Evolutionary conservation across 1,140 invertebrate species (phyloP).

Genomic region (Philopotamus ludificatus): DNA sequence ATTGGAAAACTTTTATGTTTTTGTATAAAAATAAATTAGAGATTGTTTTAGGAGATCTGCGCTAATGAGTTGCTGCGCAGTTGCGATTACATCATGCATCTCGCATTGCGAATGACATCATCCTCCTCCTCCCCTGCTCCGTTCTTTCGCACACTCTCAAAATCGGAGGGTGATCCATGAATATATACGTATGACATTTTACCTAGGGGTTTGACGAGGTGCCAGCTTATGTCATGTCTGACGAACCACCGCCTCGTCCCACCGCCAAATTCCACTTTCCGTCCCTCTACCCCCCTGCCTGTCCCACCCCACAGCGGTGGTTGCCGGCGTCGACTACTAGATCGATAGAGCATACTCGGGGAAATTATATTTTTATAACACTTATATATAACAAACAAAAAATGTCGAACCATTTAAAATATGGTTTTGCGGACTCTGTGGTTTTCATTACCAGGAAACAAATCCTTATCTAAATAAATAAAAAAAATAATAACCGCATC

Average conservation of each 20-base stretch:
- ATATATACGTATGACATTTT: constrained; percentile 32
- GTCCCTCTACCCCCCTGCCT: neutral
- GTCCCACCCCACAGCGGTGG: neutral
- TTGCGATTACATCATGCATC: constrained; percentile 26
- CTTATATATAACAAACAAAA: too few relatives aligned
- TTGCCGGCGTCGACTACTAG: too few relatives aligned
- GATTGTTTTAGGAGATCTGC: neutral
- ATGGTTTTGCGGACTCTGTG: too few relatives aligned
- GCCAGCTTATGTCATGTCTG: constrained; percentile 31
- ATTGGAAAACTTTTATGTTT: too few relatives aligned
- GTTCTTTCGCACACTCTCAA: too few relatives aligned
- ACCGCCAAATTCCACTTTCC: neutral
- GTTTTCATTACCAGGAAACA: too few relatives aligned
- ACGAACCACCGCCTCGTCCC: neutral
- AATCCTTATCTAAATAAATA: too few relatives aligned
- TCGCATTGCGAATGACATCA: constrained; percentile 22
- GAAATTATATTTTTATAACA: neutral
- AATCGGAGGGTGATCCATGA: constrained; percentile 19
- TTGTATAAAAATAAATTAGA: too few relatives aligned
- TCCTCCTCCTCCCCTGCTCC: neutral
- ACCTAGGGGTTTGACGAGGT: constrained; percentile 29
- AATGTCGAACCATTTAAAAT: too few relatives aligned
- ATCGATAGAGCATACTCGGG: constrained; percentile 1
- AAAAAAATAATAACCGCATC: too few relatives aligned
- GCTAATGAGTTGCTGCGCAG: neutral